Evolutionary conservation across 2,113 vertebrate genomes (phyloP), one percentile per base, ranked within the genome.

Genomic region (Aplodontia rufa): DNA sequence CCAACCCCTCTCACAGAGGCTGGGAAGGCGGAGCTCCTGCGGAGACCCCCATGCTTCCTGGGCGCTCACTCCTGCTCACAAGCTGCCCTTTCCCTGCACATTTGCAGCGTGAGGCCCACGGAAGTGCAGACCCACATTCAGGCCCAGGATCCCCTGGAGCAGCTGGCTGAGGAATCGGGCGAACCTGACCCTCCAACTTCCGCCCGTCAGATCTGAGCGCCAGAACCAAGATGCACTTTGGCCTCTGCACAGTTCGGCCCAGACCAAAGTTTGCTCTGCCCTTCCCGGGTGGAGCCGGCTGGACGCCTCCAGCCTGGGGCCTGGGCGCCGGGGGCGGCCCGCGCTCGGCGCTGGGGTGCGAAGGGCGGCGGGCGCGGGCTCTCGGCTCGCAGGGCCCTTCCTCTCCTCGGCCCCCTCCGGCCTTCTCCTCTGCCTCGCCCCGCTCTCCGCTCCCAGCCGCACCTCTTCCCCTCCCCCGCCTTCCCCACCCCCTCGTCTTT

Each of bases 281-380:
- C 47, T 40, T 17, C 22, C 9, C 55, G 40, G 22, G 26, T 4
- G 1, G 42, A 24, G 40, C 6, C 30, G 9, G 20, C 71, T 1
- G 6, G 3, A 0, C 40, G 37, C 13, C 42, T 2, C 14, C 11
- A 1, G 7, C 9, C 6, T 0, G 2, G 64, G 28, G 6, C 47
- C 17, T 0, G 20, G 64, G 32, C 28, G 28, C 24, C 51, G 8
- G 51, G 51, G 51, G 51, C n/a, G n/a, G n/a, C n/a, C 24, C 60
- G 60, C 28, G 60, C 62, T 64, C 0, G 64, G 64, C 24, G 30
- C 32, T 35, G 5, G 16, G 35, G 17, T 35, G 19, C 2, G 64
- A 64, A 58, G 55, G 55, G 55, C 22, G 5, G 55, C 55, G 8
- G 55, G 53, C 26, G 55, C 55, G 22, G 55, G 58, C 58, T 26